Evolutionary conservation across 2,888 invertebrate genomes (phyloP).

Genomic region (Clitarchus hookeri): DNA sequence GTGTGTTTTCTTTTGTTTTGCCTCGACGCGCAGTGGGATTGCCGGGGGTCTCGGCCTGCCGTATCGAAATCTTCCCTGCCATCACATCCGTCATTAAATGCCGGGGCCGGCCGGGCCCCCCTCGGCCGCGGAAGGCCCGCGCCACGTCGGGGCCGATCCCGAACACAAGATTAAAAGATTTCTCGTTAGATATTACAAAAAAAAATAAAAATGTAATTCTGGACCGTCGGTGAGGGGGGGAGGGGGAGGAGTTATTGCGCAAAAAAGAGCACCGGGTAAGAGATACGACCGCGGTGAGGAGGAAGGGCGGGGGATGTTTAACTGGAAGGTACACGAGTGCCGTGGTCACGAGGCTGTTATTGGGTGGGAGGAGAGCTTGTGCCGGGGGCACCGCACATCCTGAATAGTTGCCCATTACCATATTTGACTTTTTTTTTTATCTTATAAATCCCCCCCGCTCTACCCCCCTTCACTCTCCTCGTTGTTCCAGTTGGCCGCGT

Average conservation of each 20-base stretch:
- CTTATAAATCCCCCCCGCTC: conserved; percentile 15
- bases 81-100: conserved; percentile 33
- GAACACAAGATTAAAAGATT: conserved; percentile 40
- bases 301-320: neutral
- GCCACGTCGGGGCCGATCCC: neutral
- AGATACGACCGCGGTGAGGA: neutral
- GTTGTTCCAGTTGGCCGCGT: conserved; percentile 44
- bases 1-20: neutral
- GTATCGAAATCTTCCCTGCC: conserved; percentile 30
- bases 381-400: conserved; percentile 18
- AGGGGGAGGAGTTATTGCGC: neutral
- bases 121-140: neutral
- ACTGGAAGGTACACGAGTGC: conserved; percentile 19
- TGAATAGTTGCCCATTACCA: conserved; percentile 31
- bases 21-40: neutral
- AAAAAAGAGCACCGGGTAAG: conserved; percentile 17
- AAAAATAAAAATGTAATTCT: conserved; percentile 26
- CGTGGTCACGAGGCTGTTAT: conserved; percentile 11
- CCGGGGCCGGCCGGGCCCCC: conserved; percentile 24
- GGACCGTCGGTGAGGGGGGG: neutral
- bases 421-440: conserved; percentile 31
- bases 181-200: conserved; percentile 29
- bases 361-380: conserved; percentile 17
- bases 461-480: conserved; percentile 1
- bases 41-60: neutral